A percentile compares a stretch with the other conserved stretches of the same genome.
Evolutionary conservation across 35 echinoderm and acorn worm genomes (phyloP).

Genomic region (Anneissia japonica): DNA sequence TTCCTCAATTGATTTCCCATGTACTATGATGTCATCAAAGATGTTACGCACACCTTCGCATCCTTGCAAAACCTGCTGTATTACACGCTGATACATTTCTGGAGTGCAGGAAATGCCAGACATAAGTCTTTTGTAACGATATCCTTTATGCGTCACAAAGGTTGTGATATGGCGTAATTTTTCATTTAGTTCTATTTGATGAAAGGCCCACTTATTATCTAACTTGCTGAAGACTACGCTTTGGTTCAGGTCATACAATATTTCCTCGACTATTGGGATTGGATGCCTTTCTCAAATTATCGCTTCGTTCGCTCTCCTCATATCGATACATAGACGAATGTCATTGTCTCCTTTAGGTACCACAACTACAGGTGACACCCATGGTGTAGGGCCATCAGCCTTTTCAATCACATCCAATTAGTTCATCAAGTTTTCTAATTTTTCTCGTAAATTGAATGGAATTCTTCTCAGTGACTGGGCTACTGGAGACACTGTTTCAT

Average conservation of each 20-base stretch:
- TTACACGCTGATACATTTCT: neutral
- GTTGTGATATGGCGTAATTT: too few species aligned
- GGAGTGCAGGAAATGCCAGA: too few species aligned
- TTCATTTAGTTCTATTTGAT: too few species aligned
- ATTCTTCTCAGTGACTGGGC: neutral
- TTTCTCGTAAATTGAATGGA: neutral
- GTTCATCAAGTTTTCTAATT: neutral
- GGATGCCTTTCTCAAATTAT: constrained; percentile 36
- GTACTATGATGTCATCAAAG: constrained; percentile 51
- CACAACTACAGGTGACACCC: constrained; percentile 25
- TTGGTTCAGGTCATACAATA: constrained; percentile 8
- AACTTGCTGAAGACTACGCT: constrained; percentile 10
- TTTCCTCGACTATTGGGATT: constrained; percentile 51
- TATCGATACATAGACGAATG: constrained; percentile 29
- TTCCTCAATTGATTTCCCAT: too few species aligned
- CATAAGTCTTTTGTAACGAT: too few species aligned
- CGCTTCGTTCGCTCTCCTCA: constrained; percentile 38
- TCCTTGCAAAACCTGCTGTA: constrained; percentile 13
- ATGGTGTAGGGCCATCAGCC: neutral
- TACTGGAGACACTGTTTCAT: neutral
- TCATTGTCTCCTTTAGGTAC: constrained; percentile 32
- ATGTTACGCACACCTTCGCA: constrained; percentile 47
- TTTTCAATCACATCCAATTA: constrained; percentile 8
- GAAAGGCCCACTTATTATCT: too few species aligned
- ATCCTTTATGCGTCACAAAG: too few species aligned